Conservation (phyloP, 2,888 invertebrate genomes). For the Orthosia gothica region DNA sequence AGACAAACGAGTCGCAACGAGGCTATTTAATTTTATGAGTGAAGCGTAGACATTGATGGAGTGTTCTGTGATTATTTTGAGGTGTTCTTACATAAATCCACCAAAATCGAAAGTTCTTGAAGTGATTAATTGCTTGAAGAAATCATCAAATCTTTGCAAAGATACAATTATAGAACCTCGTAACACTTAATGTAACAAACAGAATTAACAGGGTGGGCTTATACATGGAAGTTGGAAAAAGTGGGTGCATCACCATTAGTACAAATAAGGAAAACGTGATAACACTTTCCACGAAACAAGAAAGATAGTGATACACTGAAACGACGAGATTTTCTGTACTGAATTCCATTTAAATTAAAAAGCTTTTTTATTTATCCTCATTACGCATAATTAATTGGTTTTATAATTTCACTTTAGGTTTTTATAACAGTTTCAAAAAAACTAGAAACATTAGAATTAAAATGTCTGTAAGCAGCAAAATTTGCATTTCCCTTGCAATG, state of each 20-base stretch:
- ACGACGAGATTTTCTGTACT: neutral
- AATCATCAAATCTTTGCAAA: neutral
- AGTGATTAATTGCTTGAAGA: no score
- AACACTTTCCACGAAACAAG: neutral
- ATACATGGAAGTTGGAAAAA: neutral
- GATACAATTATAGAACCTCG: neutral
- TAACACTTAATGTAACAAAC: neutral
- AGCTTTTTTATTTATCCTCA: neutral
- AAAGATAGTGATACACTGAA: neutral
- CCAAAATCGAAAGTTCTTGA: no score
- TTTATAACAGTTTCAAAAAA: neutral
- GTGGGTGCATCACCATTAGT: neutral
- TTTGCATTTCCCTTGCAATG: constrained; percentile 18
- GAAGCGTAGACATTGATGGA: no score
- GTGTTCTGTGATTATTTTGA: neutral
- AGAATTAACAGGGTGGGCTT: neutral
- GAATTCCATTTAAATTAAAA: neutral
- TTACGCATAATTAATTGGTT: neutral
- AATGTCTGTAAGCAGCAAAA: constrained; percentile 2
- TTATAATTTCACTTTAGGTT: neutral
- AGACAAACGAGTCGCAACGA: no score
- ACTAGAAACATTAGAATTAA: constrained; percentile 13
- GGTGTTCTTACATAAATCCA: neutral
- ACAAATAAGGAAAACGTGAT: neutral
- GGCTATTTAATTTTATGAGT: no score